These are phyloP conservation scores for human DNA, from an alignment of 2,113 vertebrate genomes.

Conservation along the genomic window GRCh38 chr3:135014501-135015000, in stretches of 20 bases:
- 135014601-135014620: background rate
- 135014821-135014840: background rate
- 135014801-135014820: background rate
- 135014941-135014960: background rate
- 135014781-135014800: background rate
- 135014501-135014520: background rate
- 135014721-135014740: background rate
- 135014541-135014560: background rate
- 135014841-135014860: background rate
- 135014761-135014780: background rate
- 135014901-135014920: constrained; percentile 66
- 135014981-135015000: background rate
- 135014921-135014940: constrained; percentile 37
- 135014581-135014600: background rate
- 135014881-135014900: constrained; percentile 50
- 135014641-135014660: background rate
- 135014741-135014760: background rate
- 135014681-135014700: background rate
- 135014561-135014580: background rate
- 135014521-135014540: background rate
- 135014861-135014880: constrained; percentile 21
- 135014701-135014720: background rate
- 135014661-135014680: background rate
- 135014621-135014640: background rate
- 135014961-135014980: background rate